Conservation (phyloP, 2,113 vertebrate species). For the Bothrops jararaca region DNA sequence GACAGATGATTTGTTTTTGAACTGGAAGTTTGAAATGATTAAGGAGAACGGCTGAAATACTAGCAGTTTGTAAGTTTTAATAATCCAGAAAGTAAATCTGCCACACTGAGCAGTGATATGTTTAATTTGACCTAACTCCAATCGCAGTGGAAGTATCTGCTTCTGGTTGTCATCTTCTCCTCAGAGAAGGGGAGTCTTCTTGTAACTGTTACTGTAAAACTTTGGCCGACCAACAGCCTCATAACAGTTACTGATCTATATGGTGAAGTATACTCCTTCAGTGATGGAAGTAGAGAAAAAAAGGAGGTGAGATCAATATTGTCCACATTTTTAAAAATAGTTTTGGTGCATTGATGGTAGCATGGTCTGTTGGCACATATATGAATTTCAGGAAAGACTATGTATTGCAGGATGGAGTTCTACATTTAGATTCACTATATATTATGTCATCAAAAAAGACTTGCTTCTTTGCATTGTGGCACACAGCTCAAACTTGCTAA, state of each 20-base stretch:
- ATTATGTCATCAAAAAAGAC: not conserved
- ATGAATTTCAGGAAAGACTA: not conserved
- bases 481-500: not conserved
- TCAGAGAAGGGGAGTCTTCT: not conserved
- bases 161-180: not conserved
- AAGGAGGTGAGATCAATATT: not conserved
- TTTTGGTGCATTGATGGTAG: not conserved
- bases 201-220: not conserved
- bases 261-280: not conserved
- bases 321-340: not conserved
- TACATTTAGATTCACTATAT: not conserved
- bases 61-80: not conserved
- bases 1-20: not conserved
- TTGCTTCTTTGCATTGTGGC: not conserved
- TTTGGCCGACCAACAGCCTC: not conserved
- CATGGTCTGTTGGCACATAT: not conserved
- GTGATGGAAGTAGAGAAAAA: not conserved
- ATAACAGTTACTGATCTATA: not conserved
- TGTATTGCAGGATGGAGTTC: not conserved
- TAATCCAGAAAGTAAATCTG: constrained; percentile 1
- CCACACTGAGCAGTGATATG: not conserved
- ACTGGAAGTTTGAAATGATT: not conserved
- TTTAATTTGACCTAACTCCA: constrained; percentile 4
- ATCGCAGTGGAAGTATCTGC: not conserved
- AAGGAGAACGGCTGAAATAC: not conserved